These are phyloP conservation scores for Morinoia aosen DNA, from an alignment of 2,888 invertebrate genomes.

Conservation along the genomic window DNA sequence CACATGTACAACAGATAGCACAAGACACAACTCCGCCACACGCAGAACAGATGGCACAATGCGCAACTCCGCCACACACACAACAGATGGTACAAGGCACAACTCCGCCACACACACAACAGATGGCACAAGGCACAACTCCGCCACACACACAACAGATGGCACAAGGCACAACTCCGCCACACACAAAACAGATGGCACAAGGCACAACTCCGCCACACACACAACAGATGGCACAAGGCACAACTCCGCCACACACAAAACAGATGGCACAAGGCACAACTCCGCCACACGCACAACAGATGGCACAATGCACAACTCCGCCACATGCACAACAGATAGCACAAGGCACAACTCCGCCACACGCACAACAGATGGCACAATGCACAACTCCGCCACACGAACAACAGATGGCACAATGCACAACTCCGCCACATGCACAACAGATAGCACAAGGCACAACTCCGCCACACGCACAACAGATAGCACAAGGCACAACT, in stretches of 20 bases:
- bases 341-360: neutral
- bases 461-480: neutral
- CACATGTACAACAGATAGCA: neutral
- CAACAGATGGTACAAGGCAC: neutral
- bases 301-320: neutral
- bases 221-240: neutral
- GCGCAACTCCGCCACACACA: neutral
- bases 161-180: neutral
- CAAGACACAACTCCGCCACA: neutral
- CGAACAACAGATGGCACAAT: neutral
- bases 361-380: neutral
- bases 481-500: neutral
- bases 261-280: constrained; percentile 9
- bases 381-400: neutral
- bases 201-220: neutral
- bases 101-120: neutral
- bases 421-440: neutral
- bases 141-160: neutral
- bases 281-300: neutral
- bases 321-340: neutral
- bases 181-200: too few relatives aligned
- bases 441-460: neutral
- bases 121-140: constrained; percentile 5
- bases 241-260: neutral
- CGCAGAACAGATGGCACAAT: neutral